phyloP scores from a whole-genome alignment of 2,113 vertebrate genomes.

The Gymnogyps californianus region DNA sequence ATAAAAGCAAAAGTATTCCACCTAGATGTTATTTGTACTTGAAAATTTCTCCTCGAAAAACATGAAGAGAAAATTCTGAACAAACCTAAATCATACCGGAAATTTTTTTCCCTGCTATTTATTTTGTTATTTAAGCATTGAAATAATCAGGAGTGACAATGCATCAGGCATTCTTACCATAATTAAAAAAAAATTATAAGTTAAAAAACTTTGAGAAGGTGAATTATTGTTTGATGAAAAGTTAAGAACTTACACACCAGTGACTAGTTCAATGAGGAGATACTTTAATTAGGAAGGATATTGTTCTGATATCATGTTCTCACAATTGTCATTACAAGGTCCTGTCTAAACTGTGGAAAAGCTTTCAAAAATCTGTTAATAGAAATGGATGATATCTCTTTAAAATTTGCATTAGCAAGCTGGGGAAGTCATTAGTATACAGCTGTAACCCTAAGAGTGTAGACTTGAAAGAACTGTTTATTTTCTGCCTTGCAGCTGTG shows the following conservation, averaged over 20 bases:
- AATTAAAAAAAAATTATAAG: neutral
- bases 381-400: slow-evolving; percentile 27
- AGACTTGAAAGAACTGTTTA: slow-evolving; percentile 64
- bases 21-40: neutral
- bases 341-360: neutral
- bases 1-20: neutral
- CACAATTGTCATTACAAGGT: neutral
- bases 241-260: neutral
- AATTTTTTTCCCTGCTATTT: neutral
- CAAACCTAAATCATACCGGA: neutral
- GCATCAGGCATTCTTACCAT: neutral
- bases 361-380: neutral
- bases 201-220: neutral
- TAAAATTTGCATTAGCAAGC: slow-evolving; percentile 32
- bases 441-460: slow-evolving; percentile 48
- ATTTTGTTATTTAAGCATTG: neutral
- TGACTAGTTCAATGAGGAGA: neutral
- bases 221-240: neutral
- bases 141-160: neutral
- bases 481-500: slow-evolving; percentile 67
- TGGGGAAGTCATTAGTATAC: slow-evolving; percentile 40
- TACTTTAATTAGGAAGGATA: neutral
- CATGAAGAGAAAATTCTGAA: neutral
- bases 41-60: neutral
- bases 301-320: neutral